These are phyloP conservation scores for Dermatemys mawii DNA, from an alignment of 2,113 vertebrate genomes.

Conservation along the genomic window DNA sequence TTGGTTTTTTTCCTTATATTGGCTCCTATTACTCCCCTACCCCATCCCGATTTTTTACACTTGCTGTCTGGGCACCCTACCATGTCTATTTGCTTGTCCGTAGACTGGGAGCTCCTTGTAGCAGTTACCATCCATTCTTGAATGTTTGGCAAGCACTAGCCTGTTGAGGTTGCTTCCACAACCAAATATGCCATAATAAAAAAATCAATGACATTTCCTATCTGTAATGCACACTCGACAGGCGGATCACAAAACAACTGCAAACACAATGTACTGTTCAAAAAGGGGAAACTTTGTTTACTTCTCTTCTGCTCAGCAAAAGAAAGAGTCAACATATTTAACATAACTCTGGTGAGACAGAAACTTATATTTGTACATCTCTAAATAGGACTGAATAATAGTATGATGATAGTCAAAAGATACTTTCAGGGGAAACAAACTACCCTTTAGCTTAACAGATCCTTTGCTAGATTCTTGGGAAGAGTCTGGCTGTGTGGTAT, in stretches of 20 bases:
- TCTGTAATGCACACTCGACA: neutral
- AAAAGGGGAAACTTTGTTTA: neutral
- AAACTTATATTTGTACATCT: constrained; percentile 17
- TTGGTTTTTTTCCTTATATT: too few relatives aligned
- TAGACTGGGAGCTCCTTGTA: neutral
- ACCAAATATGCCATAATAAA: neutral
- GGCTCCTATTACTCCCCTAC: too few relatives aligned
- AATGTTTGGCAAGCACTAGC: neutral
- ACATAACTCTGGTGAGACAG: neutral
- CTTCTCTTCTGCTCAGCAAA: neutral
- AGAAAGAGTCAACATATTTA: neutral
- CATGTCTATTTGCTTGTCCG: neutral
- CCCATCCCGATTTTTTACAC: too few relatives aligned
- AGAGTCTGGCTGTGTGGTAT: neutral
- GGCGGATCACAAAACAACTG: neutral
- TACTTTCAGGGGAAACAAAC: neutral
- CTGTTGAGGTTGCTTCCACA: neutral
- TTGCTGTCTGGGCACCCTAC: too few relatives aligned
- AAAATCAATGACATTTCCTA: neutral
- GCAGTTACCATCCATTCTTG: neutral
- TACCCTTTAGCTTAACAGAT: neutral
- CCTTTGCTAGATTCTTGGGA: constrained; percentile 17
- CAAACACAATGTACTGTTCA: neutral
- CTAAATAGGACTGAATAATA: neutral
- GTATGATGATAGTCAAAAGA: neutral